Base-by-base conservation (phyloP, 2,113 vertebrate genomes). In the Pogonocichla stellata region DNA sequence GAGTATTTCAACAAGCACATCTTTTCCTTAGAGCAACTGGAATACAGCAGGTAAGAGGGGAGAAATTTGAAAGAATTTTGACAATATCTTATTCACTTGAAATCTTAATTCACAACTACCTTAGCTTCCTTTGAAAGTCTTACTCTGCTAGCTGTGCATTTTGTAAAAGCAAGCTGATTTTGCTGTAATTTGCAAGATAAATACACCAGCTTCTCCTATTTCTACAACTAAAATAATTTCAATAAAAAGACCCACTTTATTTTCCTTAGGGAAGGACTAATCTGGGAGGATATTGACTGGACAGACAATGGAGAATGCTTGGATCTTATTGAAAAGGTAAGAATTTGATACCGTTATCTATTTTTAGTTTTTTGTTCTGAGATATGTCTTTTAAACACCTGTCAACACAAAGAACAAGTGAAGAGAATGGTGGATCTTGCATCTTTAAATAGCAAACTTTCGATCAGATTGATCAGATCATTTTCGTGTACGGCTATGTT, bases 1-100 rank as follows among this genome's bases (percentile, higher is more conserved):
- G 99, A 99, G 75, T 99, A 99, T 97, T 99, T 99, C 95, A 99
- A 99, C 96, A 99, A 99, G 90, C 99, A 99, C 96, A 99, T 99
- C 62, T 99, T 99, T 98, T 99, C 99, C 40, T 98, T 99, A 97
- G 99, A 99, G 92, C 99, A 99, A 57, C 98, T 99, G 54, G 99
- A 99, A 95, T 99, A 99, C 80, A 99, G 99, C 98, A 99, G 98
- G 99, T 99, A 91, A 95, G 86, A 17, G 9, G 26, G 33, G 14
- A 72, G 25, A 53, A 61, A 38, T 74, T 4, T 31, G 34, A 42
- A 64, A 90, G 9, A 34, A 43, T 58, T 75, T 83, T 78, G 8
- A 47, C 33, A 42, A 8, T 64, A 31, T 3, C 1, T 1, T n/a
- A 19, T 66, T 77, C 36, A 26, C 19, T 50, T 82, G 65, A 72